These are phyloP conservation scores for Hydriomena furcata DNA, from an alignment of 2,888 invertebrate genomes.

Conservation along the genomic window DNA sequence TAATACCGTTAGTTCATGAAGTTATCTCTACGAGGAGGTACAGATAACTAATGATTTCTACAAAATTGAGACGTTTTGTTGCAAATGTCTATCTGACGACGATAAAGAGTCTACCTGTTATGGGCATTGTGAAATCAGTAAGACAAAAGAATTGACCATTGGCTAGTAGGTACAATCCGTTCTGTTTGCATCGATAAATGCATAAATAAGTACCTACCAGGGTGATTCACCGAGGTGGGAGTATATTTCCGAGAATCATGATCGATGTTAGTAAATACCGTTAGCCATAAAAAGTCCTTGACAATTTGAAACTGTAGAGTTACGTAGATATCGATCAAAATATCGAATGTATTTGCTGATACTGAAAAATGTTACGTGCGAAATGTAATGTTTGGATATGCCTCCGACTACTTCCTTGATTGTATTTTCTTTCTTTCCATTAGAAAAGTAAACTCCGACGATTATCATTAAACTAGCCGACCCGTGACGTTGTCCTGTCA, in stretches of 20 bases:
- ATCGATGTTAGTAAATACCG: constrained; percentile 7
- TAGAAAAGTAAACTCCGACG: too few species aligned
- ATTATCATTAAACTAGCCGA: too few species aligned
- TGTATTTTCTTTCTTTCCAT: too few species aligned
- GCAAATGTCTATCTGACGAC: not conserved
- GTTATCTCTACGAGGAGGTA: too few species aligned
- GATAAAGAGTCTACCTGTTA: not conserved
- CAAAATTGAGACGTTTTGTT: too few species aligned
- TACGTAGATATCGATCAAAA: too few species aligned
- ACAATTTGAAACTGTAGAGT: not conserved
- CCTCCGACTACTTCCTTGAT: too few species aligned
- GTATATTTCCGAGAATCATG: constrained; percentile 23
- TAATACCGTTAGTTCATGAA: too few species aligned
- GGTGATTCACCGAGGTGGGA: constrained; percentile 22
- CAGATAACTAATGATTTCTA: not conserved
- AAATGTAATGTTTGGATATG: too few species aligned
- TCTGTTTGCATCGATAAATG: constrained; percentile 10
- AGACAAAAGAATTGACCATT: constrained; percentile 1
- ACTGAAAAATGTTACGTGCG: too few species aligned
- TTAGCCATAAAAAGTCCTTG: constrained; percentile 6
- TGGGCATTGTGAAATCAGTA: constrained; percentile 1
- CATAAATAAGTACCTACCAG: constrained; percentile 8
- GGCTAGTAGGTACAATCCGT: not conserved
- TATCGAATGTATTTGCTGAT: too few species aligned
- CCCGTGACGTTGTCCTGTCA: too few species aligned